Percentiles rank a stretch among this genome's conserved stretches.
Evolutionary conservation across 2,113 vertebrate genomes (phyloP).

Genomic region (Lophura nycthemera): DNA sequence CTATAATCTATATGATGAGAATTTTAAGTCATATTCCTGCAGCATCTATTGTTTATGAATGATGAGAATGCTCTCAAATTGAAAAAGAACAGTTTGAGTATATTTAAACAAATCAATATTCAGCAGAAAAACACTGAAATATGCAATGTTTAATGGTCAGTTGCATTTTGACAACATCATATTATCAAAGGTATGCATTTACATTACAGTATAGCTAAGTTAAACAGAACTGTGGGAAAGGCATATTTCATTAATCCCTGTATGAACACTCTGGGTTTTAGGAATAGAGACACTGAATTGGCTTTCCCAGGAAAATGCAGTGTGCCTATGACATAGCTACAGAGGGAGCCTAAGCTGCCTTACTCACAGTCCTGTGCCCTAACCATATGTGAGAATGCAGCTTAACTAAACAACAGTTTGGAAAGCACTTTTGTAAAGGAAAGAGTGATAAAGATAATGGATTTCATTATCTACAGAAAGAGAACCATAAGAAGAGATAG

Average conservation of each 20-base stretch:
- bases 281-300: not conserved
- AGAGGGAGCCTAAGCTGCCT: not conserved
- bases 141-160: not conserved
- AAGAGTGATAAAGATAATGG: not conserved
- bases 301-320: not conserved
- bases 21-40: not conserved
- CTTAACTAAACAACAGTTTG: not conserved
- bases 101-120: not conserved
- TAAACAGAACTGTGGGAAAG: not conserved
- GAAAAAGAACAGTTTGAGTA: not conserved
- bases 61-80: not conserved
- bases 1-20: not conserved
- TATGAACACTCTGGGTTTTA: not conserved
- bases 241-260: not conserved
- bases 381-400: not conserved
- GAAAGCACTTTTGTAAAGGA: not conserved
- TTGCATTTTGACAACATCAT: not conserved
- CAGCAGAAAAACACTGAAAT: not conserved
- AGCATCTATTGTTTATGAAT: not conserved
- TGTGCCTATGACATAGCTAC: not conserved
- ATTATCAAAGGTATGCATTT: not conserved
- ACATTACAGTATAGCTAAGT: not conserved
- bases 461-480: not conserved
- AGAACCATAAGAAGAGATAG: not conserved
- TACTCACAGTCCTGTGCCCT: not conserved